Conservation (phyloP, 2,888 invertebrate species). For the Stenichneumon culpator region DNA sequence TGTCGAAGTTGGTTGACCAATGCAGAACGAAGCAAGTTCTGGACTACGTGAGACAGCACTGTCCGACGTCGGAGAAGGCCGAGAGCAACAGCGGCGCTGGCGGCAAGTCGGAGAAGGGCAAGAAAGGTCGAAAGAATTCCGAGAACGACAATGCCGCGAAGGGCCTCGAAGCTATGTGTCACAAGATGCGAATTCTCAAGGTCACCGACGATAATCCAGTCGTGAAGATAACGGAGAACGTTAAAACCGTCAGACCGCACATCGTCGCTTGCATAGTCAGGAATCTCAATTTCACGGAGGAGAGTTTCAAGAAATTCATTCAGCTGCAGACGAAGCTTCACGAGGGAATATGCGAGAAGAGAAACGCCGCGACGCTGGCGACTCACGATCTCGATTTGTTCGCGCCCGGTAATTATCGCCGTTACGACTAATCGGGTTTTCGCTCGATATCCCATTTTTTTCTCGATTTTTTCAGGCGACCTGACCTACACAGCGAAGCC, state of each 20-base stretch:
- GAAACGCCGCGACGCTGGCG: conserved; percentile 92
- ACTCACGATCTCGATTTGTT: conserved; percentile 92
- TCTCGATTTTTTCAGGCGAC: conserved; percentile 84
- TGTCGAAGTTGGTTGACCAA: conserved; percentile 91
- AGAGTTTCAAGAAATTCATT: conserved; percentile 91
- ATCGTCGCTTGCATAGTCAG: conserved; percentile 91
- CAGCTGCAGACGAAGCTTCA: conserved; percentile 92
- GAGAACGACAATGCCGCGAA: conserved; percentile 76
- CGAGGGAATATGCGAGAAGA: conserved; percentile 91
- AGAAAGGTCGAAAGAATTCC: conserved; percentile 78
- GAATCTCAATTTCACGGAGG: conserved; percentile 88
- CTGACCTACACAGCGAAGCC: conserved; percentile 89
- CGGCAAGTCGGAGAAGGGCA: conserved; percentile 82
- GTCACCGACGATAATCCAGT: conserved; percentile 85
- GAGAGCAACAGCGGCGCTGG: conserved; percentile 75
- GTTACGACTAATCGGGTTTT: not conserved
- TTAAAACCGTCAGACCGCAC: conserved; percentile 89
- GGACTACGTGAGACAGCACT: conserved; percentile 91
- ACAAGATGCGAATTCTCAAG: conserved; percentile 82
- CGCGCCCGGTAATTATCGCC: conserved; percentile 85
- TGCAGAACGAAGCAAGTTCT: conserved; percentile 91
- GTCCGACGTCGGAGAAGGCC: conserved; percentile 85
- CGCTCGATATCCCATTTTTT: not conserved
- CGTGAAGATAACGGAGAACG: conserved; percentile 87
- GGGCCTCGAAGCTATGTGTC: conserved; percentile 75